A percentile compares a stretch with the other conserved stretches of the same genome.
These are phyloP conservation scores for Erannis defoliaria DNA, from an alignment of 2,888 invertebrate genomes.

Conservation along the genomic window DNA sequence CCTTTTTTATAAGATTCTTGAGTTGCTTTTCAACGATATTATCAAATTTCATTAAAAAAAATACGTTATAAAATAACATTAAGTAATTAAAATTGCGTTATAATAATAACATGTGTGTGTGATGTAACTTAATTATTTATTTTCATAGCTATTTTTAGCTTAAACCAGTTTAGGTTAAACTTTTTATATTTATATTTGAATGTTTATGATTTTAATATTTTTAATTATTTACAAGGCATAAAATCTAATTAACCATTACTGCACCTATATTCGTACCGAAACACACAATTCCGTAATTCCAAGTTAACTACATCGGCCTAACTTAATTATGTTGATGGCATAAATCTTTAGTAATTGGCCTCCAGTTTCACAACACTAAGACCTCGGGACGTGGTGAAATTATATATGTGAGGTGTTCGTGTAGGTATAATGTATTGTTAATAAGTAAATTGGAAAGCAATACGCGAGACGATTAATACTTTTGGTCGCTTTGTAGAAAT, in stretches of 20 bases:
- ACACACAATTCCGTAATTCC: slow-evolving; percentile 75
- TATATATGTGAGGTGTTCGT: slow-evolving; percentile 79
- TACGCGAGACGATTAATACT: neutral
- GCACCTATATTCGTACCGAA: slow-evolving; percentile 36
- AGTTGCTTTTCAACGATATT: too few relatives aligned
- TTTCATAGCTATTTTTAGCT: too few relatives aligned
- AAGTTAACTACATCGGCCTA: slow-evolving; percentile 83
- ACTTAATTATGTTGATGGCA: slow-evolving; percentile 86
- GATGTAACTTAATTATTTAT: too few relatives aligned
- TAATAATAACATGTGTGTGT: too few relatives aligned
- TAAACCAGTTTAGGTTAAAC: too few relatives aligned
- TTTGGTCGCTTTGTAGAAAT: too few relatives aligned
- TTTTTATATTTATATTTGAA: too few relatives aligned
- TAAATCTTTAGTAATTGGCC: slow-evolving; percentile 87
- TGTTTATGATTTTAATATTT: too few relatives aligned
- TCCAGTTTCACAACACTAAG: slow-evolving; percentile 84
- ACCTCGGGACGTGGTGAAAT: slow-evolving; percentile 83
- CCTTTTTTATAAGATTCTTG: too few relatives aligned
- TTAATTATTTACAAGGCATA: neutral
- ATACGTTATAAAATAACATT: too few relatives aligned
- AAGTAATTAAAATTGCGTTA: too few relatives aligned
- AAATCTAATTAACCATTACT: slow-evolving; percentile 24
- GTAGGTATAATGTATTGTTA: slow-evolving; percentile 54
- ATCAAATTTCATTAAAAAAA: too few relatives aligned
- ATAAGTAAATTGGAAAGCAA: slow-evolving; percentile 19